Evolutionary conservation across 2,797 vertebrate genomes (phyloP).

Genomic region (Xiphophorus birchmanni): DNA sequence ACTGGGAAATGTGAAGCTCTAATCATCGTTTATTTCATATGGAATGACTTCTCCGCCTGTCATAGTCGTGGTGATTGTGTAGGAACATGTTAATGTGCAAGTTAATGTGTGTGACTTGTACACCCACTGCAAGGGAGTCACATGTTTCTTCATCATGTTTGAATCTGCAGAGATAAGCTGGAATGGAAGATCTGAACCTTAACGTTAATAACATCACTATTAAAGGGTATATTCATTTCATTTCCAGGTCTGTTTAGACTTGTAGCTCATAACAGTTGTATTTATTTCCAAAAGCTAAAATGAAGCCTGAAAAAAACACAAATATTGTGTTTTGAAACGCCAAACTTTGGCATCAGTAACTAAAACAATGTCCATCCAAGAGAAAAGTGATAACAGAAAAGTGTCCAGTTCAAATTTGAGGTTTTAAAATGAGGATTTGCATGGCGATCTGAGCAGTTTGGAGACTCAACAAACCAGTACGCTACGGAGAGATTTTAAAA

Average conservation of each 20-base stretch:
- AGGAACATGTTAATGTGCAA: conserved; percentile 6
- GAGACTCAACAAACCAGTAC: not conserved
- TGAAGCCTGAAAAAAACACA: not conserved
- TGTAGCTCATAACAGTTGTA: not conserved
- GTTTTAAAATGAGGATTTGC: not conserved
- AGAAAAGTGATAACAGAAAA: not conserved
- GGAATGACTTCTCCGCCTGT: not conserved
- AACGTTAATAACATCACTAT: not conserved
- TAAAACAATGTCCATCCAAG: not conserved
- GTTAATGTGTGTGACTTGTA: not conserved
- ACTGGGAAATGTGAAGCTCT: not conserved
- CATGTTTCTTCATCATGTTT: conserved; percentile 15
- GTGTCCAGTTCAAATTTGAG: not conserved
- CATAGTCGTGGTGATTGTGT: conserved; percentile 19
- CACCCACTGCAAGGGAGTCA: conserved; percentile 48
- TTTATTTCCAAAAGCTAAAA: not conserved
- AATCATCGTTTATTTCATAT: not conserved
- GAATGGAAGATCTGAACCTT: conserved; percentile 38
- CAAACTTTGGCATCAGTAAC: not conserved
- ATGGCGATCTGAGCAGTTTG: not conserved
- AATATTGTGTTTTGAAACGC: not conserved
- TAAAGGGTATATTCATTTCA: not conserved
- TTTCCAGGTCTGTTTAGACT: not conserved
- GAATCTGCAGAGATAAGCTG: conserved; percentile 18
- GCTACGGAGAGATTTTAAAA: not conserved